Evolutionary conservation across 2,797 vertebrate species (phyloP).

Genomic region (Sandelia bainsii): DNA sequence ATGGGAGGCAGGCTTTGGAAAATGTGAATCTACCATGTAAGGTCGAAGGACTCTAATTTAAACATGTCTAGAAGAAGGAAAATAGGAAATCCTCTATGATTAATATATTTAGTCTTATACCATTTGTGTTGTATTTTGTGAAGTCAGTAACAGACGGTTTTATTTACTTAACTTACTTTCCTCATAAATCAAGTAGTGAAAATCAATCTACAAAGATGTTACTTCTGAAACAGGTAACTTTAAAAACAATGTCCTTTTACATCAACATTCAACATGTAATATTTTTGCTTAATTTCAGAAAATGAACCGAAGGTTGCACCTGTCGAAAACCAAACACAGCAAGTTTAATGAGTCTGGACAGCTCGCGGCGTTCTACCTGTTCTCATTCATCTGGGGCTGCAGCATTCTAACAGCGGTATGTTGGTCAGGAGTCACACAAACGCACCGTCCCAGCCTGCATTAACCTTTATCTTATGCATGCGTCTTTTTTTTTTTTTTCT

Average conservation of each 20-base stretch:
- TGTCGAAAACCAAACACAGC: constrained; percentile 91
- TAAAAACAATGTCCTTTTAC: not conserved
- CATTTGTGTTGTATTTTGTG: not conserved
- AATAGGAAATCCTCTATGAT: not conserved
- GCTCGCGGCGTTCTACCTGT: constrained; percentile 88
- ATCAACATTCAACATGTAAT: not conserved
- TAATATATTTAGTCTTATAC: not conserved
- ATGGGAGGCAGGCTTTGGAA: not conserved
- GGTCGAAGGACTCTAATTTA: not conserved
- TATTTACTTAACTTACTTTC: not conserved
- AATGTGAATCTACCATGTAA: not conserved
- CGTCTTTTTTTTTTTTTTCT: constrained; percentile 28
- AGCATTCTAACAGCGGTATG: constrained; percentile 89
- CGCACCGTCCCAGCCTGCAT: constrained; percentile 13
- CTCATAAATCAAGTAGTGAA: not conserved
- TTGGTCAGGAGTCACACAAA: constrained; percentile 19
- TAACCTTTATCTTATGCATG: constrained; percentile 27
- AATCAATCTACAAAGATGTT: not conserved
- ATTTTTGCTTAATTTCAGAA: constrained; percentile 80
- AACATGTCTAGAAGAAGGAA: constrained; percentile 5
- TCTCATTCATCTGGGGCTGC: constrained; percentile 90
- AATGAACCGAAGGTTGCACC: constrained; percentile 87
- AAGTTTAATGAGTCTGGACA: constrained; percentile 92
- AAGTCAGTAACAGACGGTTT: not conserved
- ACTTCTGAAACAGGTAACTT: not conserved